Evolutionary conservation across 2,113 vertebrate genomes (phyloP), one percentile per base, ranked within the genome.

Genomic region (Dermatemys mawii): DNA sequence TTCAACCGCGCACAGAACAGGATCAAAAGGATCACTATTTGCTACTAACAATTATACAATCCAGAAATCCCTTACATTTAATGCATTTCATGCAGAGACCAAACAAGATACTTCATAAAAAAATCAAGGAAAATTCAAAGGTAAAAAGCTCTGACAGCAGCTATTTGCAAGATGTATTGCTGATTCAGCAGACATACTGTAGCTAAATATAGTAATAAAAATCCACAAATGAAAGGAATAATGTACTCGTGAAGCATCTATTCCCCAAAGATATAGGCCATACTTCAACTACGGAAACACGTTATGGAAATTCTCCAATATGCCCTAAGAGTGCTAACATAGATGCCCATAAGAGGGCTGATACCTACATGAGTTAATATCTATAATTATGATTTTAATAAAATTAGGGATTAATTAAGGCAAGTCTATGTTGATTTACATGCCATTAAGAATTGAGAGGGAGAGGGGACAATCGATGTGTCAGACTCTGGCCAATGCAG

Each of bases 81-180:
- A 93, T 44, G 55, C 6, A 88, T 88, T 94, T 95, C 86, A 44
- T 78, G 16, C 54, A 57, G 88, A 90, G 86, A 96, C 81, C 80
- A 90, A 96, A 90, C 4, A 86, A 91, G 83, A 1, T 32, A 60
- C 81, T 80, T 46, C 73, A 70, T 67, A 90, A 91, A 94, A 94
- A 44, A 79, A 79, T 2, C 5, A 97, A 93, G 93, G 91, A 94
- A 97, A 97, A 92, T 8, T 88, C 94, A 97, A 67, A 95, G 92
- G 92, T 94, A 96, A 96, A 96, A 86, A 73, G 54, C 93, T 85
- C 41, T 93, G 92, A 93, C 94, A 96, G 92, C 96, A 97, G 60
- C 80, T 94, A 85, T 79, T 85, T 93, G 86, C 91, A 95, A 97
- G 85, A 54, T 76, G 84, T 48, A 90, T 82, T 96, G 95, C 94